Evolutionary conservation across 2,888 invertebrate species (phyloP).

Genomic region (Mechanitis messenoides): DNA sequence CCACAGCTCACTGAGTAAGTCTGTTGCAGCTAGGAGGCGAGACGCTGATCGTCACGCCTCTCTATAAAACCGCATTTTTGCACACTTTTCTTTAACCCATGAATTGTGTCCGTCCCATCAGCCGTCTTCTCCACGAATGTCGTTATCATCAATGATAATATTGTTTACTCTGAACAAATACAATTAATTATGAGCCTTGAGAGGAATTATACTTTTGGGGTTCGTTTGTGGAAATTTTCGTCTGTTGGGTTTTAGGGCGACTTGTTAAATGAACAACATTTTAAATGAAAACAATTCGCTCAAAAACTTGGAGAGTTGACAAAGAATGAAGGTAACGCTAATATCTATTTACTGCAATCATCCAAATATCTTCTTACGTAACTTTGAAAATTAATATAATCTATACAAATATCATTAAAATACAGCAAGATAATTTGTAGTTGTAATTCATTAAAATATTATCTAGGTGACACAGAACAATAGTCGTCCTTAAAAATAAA

Average conservation of each 20-base stretch:
- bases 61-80: constrained; percentile 60
- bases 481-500: background rate
- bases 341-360: no score
- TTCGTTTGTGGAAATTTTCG: constrained; percentile 5
- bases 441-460: no score
- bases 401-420: no score
- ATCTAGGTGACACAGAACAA: constrained; percentile 3
- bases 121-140: constrained; percentile 47
- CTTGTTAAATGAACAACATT: background rate
- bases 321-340: no score
- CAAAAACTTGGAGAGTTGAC: no score
- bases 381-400: no score
- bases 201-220: constrained; percentile 51
- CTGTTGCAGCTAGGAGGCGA: constrained; percentile 42
- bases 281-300: background rate
- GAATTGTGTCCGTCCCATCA: constrained; percentile 44
- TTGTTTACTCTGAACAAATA: constrained; percentile 36
- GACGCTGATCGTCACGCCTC: constrained; percentile 59
- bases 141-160: constrained; percentile 40
- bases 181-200: constrained; percentile 35
- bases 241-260: background rate
- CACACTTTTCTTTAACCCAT: constrained; percentile 26
- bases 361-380: no score
- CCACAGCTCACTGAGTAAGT: constrained; percentile 32
- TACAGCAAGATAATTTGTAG: no score